A percentile compares a stretch with the other conserved stretches of the same genome.
Evolutionary conservation across 1,140 invertebrate species (phyloP).

Genomic region (Andricus grossulariae): DNA sequence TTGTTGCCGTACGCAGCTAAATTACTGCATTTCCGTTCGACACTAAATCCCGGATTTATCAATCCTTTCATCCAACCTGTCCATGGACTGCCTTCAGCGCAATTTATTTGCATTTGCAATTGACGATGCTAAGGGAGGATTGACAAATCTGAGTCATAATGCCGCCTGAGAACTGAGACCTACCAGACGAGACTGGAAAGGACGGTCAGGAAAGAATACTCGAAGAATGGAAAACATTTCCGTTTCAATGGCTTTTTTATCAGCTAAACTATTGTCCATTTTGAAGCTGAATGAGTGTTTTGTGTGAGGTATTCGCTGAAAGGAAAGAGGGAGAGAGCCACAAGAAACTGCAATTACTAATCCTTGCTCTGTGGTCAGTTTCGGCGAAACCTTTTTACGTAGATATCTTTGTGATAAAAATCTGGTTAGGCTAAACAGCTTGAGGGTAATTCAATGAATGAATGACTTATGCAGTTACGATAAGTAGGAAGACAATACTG

Average conservation of each 20-base stretch:
- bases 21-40: conserved; percentile 5
- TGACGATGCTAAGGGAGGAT: background rate
- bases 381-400: conserved; percentile 1
- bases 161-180: no score
- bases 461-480: no score
- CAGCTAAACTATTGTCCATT: background rate
- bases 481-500: no score
- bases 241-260: background rate
- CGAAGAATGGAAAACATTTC: background rate
- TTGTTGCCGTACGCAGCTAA: background rate
- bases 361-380: background rate
- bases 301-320: background rate
- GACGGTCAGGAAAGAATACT: background rate
- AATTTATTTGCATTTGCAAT: conserved; percentile 17
- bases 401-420: background rate
- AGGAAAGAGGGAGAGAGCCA: background rate
- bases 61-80: conserved; percentile 6
- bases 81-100: background rate
- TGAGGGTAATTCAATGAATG: background rate
- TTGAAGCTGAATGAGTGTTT: background rate
- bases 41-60: conserved; percentile 10
- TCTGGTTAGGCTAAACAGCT: background rate
- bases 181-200: no score
- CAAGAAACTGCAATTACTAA: conserved; percentile 12
- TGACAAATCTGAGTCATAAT: background rate